These are phyloP conservation scores for Heliconius hortense DNA, from an alignment of 2,888 invertebrate genomes.

Conservation along the genomic window DNA sequence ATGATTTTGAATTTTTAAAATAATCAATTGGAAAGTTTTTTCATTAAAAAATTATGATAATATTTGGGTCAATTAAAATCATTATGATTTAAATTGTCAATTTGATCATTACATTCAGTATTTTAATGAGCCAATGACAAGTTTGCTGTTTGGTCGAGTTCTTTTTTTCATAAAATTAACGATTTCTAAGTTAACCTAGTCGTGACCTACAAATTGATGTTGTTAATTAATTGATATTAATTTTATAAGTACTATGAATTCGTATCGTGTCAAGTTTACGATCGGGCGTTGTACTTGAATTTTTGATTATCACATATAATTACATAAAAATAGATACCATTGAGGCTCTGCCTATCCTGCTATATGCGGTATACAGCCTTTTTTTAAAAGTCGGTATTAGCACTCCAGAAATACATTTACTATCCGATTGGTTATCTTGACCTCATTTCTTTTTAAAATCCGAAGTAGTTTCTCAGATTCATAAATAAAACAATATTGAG, in stretches of 20 bases:
- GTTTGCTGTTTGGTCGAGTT: neutral
- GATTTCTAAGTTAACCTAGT: conserved; percentile 23
- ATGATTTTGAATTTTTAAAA: neutral
- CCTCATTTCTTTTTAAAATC: conserved; percentile 64
- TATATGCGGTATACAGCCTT: too few relatives aligned
- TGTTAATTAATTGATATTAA: conserved; percentile 20
- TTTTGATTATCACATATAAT: conserved; percentile 48
- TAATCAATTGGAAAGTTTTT: neutral
- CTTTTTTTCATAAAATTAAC: neutral
- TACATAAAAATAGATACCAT: conserved; percentile 16
- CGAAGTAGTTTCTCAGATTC: conserved; percentile 30
- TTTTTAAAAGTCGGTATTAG: neutral
- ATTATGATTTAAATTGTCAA: neutral
- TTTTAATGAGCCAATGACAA: neutral
- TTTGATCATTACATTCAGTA: neutral
- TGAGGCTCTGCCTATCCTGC: neutral
- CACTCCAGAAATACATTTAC: conserved; percentile 54
- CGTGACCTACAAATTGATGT: conserved; percentile 23
- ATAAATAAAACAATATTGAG: conserved; percentile 23
- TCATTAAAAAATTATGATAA: neutral
- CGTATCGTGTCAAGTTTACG: conserved; percentile 58
- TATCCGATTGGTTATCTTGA: conserved; percentile 58
- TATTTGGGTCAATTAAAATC: neutral
- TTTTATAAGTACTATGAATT: conserved; percentile 22
- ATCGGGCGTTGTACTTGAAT: conserved; percentile 51